A percentile compares a stretch with the other conserved stretches of the same genome.
Conservation (phyloP, 2,888 invertebrate species). For the Macropis europaea region DNA sequence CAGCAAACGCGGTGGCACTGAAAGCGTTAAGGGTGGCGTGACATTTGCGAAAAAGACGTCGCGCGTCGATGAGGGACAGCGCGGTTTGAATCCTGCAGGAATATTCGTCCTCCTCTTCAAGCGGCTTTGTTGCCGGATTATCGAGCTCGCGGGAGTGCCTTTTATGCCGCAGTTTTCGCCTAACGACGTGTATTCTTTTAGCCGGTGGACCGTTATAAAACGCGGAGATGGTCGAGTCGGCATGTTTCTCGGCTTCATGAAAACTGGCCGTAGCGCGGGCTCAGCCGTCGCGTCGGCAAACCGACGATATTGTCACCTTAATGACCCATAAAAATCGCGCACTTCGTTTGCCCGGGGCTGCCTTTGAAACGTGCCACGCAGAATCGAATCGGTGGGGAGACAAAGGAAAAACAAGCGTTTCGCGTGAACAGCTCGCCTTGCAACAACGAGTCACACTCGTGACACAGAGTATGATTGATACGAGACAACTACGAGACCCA, state of each 20-base stretch:
- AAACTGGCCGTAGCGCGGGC: neutral
- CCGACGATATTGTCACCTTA: slow-evolving; percentile 18
- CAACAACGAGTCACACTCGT: too few relatives aligned
- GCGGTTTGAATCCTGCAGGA: neutral
- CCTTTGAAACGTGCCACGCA: neutral
- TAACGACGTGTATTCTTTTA: neutral
- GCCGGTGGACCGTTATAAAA: neutral
- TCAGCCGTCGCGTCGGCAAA: slow-evolving; percentile 5
- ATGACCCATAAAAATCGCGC: slow-evolving; percentile 32
- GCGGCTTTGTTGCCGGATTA: neutral
- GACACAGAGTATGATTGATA: too few relatives aligned
- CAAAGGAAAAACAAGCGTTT: too few relatives aligned
- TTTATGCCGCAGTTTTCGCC: neutral
- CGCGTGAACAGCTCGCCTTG: too few relatives aligned
- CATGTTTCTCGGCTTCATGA: slow-evolving; percentile 3
- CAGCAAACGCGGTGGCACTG: too few relatives aligned
- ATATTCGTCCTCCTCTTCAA: neutral
- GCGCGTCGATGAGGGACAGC: too few relatives aligned
- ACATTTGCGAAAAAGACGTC: neutral
- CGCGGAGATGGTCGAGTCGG: neutral
- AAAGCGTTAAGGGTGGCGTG: neutral
- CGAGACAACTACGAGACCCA: too few relatives aligned
- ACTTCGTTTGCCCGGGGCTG: slow-evolving; percentile 22
- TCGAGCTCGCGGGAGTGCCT: neutral
- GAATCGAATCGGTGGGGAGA: too few relatives aligned